These are phyloP conservation scores for Bombus terrestris DNA, from an alignment of 1,140 invertebrate genomes.

Conservation along the genomic window DNA sequence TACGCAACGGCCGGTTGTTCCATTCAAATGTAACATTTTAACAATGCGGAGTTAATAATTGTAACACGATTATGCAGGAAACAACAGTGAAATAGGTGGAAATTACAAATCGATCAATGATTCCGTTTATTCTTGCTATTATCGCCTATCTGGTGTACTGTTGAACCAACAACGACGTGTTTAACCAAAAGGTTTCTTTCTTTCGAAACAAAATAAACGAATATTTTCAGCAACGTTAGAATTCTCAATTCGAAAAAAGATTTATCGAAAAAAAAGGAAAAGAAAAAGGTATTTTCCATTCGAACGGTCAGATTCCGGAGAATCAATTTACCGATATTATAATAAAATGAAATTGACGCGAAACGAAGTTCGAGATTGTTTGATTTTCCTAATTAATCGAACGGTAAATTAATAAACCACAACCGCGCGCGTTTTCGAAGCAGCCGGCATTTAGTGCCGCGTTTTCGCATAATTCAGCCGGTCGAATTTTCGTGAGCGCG, in stretches of 20 bases:
- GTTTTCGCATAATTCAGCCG: not conserved
- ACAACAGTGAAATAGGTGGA: not conserved
- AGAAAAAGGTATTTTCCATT: too few species aligned
- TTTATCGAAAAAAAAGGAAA: fast-evolving
- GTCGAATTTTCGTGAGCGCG: conserved; percentile 15
- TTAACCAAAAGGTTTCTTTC: not conserved
- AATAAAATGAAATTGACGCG: too few species aligned
- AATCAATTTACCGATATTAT: too few species aligned
- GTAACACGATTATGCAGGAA: not conserved
- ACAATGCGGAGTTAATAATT: not conserved
- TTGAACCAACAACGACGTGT: not conserved
- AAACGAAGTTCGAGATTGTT: not conserved
- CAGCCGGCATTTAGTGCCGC: too few species aligned
- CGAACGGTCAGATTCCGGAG: too few species aligned
- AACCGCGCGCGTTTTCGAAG: not conserved
- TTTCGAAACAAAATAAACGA: not conserved
- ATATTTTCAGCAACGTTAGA: not conserved
- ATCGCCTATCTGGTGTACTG: not conserved
- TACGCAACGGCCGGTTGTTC: not conserved
- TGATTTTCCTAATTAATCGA: not conserved
- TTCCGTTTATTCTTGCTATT: not conserved
- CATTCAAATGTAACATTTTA: conserved; percentile 4
- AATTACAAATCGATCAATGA: not conserved
- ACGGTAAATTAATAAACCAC: not conserved
- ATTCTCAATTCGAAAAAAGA: too few species aligned